Conservation (phyloP, 2,113 vertebrate genomes). For the Mionectes macconnelli region DNA sequence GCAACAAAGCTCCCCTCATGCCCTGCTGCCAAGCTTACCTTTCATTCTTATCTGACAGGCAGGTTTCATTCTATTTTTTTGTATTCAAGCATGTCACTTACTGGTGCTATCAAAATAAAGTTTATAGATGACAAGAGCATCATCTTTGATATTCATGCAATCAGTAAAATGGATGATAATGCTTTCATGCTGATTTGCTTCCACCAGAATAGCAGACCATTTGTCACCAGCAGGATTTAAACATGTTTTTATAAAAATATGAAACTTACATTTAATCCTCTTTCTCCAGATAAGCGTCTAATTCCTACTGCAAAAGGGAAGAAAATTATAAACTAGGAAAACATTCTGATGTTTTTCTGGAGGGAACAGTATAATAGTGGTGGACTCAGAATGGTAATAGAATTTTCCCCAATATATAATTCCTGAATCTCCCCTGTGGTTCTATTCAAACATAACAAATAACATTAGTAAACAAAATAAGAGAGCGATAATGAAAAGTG, state of each 20-base stretch:
- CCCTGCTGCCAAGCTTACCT: background rate
- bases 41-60: background rate
- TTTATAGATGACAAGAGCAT: background rate
- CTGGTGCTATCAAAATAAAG: background rate
- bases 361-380: background rate
- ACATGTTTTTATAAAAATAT: background rate
- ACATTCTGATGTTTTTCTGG: background rate
- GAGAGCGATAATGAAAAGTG: background rate
- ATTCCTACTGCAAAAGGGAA: background rate
- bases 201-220: background rate
- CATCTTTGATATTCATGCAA: background rate
- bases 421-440: background rate
- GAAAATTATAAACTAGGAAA: background rate
- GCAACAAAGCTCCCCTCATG: background rate
- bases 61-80: background rate
- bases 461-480: background rate
- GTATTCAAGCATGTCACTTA: background rate
- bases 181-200: background rate
- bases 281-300: background rate
- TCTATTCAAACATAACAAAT: background rate
- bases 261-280: background rate
- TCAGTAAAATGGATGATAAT: background rate
- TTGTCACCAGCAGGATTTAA: background rate
- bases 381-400: background rate
- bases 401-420: background rate